Conservation (phyloP, 23 tunicate genomes). For the Halocynthia roretzi region DNA sequence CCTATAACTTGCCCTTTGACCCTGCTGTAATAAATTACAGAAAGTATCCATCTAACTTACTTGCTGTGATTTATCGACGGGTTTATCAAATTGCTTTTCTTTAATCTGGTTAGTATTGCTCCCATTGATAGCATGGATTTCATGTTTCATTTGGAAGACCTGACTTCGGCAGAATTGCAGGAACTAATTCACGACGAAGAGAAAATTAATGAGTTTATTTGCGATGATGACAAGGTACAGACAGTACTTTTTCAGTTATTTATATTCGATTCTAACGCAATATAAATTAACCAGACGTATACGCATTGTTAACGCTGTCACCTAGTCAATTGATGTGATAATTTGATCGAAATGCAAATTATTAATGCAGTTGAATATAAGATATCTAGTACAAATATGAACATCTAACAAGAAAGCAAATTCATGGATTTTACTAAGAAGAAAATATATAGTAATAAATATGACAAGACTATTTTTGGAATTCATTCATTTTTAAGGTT, state of each 20-base stretch:
- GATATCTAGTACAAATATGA: too few species aligned
- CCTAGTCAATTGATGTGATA: not conserved
- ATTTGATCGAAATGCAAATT: too few species aligned
- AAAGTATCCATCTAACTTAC: too few species aligned
- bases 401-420: too few species aligned
- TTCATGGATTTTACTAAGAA: too few species aligned
- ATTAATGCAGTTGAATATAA: not conserved
- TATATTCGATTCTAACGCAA: not conserved
- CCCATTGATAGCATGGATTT: conserved; percentile 36
- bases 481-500: too few species aligned
- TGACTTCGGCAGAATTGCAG: conserved; percentile 50
- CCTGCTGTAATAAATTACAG: too few species aligned
- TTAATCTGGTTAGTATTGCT: not conserved
- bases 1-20: too few species aligned
- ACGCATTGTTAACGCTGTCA: not conserved
- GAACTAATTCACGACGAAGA: conserved; percentile 78
- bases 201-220: conserved; percentile 58
- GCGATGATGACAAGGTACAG: conserved; percentile 71
- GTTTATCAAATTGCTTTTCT: too few species aligned
- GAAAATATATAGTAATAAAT: too few species aligned
- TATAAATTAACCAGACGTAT: not conserved
- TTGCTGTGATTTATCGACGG: too few species aligned
- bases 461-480: too few species aligned
- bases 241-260: not conserved
- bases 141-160: conserved; percentile 37